Evolutionary conservation across 2,888 invertebrate species (phyloP), one percentile per base, ranked within the genome.

Genomic region (Conistra vaccinii): DNA sequence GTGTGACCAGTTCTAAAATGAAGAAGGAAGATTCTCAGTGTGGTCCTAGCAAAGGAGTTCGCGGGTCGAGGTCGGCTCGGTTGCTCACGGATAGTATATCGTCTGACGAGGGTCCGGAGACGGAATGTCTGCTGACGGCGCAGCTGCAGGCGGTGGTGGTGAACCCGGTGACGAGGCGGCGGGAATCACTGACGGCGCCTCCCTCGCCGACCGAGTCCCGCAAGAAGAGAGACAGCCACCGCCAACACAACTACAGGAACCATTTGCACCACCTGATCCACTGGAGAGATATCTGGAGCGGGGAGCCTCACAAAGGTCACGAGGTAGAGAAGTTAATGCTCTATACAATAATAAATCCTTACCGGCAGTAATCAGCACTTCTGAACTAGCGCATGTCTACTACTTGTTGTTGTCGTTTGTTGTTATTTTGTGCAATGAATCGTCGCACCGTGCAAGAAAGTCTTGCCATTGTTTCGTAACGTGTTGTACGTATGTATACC

Each of bases 281-380:
- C 89, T 97, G 96, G 96, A 93, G 93, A 86, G 96, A 96, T 89
- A 96, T 95, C 82, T 96, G 96, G 96, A 93, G 94, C 75, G 95
- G 95, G 81, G 96, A 96, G 85, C 95, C 94, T 75, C 93, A 95
- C 83, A 96, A 94, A 90, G 91, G 91, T 83, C 92, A 96, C 74
- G 96, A 96, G 96, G 96, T 96, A 96, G 87, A 89, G 76, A 84
- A 79, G 69, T 85, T 76, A 75, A 73, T 76, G 80, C 60, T 70
- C 66, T 84, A 73, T 70, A 81, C 81, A 84, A 81, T 85, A 85
- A 81, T 79, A 76, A 78, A 84, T 55, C 83, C 69, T 73, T 77
- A 74, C 75, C 79, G 66, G 72, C 81, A 80, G 73, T 87, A 76
- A 81, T 83, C 81, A 86, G 85, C 80, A 81, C 67, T 84, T 85